Evolutionary conservation across 1,140 invertebrate species (phyloP).

Genomic region (Polyergus mexicanus): DNA sequence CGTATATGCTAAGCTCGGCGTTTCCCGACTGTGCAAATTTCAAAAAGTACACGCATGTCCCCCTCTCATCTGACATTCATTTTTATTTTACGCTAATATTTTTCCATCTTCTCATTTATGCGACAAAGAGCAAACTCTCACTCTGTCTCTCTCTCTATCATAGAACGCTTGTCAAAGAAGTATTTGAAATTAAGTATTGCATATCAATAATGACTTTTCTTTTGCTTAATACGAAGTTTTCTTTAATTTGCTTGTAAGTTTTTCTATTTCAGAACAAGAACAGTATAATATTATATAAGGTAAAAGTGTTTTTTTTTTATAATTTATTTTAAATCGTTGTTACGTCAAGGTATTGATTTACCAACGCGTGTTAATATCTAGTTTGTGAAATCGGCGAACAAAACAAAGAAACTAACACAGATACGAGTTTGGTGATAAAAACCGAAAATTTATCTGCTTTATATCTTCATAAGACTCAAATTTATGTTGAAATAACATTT

Average conservation of each 20-base stretch:
- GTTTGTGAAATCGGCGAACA: not conserved
- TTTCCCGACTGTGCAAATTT: not conserved
- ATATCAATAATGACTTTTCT: not conserved
- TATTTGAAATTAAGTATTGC: not conserved
- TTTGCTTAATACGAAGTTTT: not conserved
- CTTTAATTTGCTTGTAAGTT: not conserved
- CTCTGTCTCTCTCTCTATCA: not conserved
- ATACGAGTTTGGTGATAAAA: not conserved
- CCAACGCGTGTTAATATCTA: not conserved
- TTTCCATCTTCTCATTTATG: not conserved
- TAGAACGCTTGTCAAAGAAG: not conserved
- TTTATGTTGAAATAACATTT: not conserved
- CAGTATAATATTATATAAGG: not conserved
- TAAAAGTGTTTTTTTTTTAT: not conserved
- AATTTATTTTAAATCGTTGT: not conserved
- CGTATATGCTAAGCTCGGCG: conserved; percentile 23
- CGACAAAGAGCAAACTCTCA: not conserved
- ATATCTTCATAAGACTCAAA: not conserved
- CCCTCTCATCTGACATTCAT: not conserved
- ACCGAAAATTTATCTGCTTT: not conserved
- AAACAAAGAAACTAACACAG: not conserved
- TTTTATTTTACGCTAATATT: not conserved
- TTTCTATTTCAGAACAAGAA: conserved; percentile 5
- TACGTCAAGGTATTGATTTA: conserved; percentile 8
- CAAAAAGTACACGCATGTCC: not conserved